Evolutionary conservation across 2,113 vertebrate genomes (phyloP).

Genomic region (Oplegnathus fasciatus): DNA sequence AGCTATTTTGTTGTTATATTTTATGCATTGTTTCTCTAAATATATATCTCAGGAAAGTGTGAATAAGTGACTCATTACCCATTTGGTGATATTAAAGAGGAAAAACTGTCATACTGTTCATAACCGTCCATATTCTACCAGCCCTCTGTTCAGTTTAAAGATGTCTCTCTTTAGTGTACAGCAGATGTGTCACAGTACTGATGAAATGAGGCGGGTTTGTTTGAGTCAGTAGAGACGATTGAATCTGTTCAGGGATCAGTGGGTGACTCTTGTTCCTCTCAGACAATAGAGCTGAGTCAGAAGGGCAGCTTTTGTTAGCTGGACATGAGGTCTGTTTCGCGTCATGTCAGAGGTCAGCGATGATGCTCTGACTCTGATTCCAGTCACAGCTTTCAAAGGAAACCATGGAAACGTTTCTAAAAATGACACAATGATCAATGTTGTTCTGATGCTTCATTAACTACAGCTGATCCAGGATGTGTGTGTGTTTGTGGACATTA

Average conservation of each 20-base stretch:
- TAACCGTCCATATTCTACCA: background rate
- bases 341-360: background rate
- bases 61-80: too few relatives aligned
- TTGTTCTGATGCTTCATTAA: background rate
- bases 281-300: constrained; percentile 43
- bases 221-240: background rate
- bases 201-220: background rate
- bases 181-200: constrained; percentile 6
- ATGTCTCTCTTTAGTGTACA: background rate
- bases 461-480: background rate
- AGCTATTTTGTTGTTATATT: background rate
- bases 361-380: background rate
- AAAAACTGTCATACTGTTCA: background rate
- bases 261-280: background rate
- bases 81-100: background rate
- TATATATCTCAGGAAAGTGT: background rate
- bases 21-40: background rate
- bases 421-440: background rate
- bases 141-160: background rate
- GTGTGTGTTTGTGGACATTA: background rate
- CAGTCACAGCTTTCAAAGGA: background rate
- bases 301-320: constrained; percentile 23
- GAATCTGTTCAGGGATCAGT: background rate
- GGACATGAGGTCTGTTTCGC: constrained; percentile 7
- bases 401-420: constrained; percentile 9